Percentiles rank a stretch among this genome's conserved stretches.
Evolutionary conservation across 1,140 invertebrate species (phyloP).

Genomic region (Laupala kohalensis): DNA sequence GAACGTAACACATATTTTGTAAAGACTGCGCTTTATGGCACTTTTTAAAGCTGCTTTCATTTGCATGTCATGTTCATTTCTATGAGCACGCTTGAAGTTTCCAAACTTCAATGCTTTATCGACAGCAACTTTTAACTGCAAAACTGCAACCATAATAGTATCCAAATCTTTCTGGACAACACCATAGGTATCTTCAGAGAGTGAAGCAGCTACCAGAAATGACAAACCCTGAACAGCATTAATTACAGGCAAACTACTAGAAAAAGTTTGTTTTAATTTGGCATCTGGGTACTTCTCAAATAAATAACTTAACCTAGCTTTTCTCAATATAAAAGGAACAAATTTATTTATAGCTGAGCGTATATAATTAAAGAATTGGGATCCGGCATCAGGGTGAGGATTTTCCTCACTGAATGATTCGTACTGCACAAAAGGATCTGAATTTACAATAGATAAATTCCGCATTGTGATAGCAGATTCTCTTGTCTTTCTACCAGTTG

Average conservation of each 20-base stretch:
- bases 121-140: constrained; percentile 49
- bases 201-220: constrained; percentile 46
- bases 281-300: constrained; percentile 55
- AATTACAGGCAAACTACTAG: constrained; percentile 50
- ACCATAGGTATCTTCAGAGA: constrained; percentile 63
- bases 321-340: background rate
- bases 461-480: background rate
- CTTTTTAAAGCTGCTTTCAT: constrained; percentile 44
- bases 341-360: too few relatives aligned
- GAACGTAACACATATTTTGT: constrained; percentile 54
- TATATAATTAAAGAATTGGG: too few relatives aligned
- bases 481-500: background rate
- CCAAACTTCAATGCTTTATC: constrained; percentile 53
- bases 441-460: background rate
- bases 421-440: background rate
- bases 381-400: background rate
- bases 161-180: constrained; percentile 64
- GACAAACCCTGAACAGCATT: constrained; percentile 57
- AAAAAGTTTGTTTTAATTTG: constrained; percentile 44
- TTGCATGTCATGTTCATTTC: constrained; percentile 43
- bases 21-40: constrained; percentile 57
- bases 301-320: background rate
- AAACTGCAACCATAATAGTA: constrained; percentile 45
- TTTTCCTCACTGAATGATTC: background rate
- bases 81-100: constrained; percentile 34